Evolutionary conservation across 2,797 vertebrate genomes (phyloP), one percentile per base, ranked within the genome.

Genomic region (Myotis findleyi): DNA sequence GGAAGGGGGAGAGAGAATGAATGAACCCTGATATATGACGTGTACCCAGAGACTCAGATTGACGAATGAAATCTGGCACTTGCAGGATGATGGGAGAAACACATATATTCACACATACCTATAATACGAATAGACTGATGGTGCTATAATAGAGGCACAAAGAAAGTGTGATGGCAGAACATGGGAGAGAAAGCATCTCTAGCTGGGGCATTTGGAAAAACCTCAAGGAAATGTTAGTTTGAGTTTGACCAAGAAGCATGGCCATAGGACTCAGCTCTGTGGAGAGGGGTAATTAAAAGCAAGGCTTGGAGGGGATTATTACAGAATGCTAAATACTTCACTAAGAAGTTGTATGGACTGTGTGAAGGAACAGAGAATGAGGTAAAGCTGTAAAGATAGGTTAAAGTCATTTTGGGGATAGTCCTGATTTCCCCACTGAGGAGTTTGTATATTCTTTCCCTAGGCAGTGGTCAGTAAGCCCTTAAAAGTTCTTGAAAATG

Each of bases 401-500:
- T 11, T 30, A 27, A 44, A 27, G 30, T 77, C 55, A 30, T 38
- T 59, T 49, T 57, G 27, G 25, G 38, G 27, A 89, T 4, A 5
- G 13, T n/a, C 20, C 68, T 62, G n/a, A 49, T 53, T 89, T 18
- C 72, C 33, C 33, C 68, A 17, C 36, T 55, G 51, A 49, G 36
- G 18, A 81, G 8, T 77, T 21, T 69, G 5, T 7, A 16, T 55
- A 36, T 71, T 16, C 18, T 84, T 69, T 59, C 14, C 57, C 8
- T 83, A 41, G 62, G 6, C 18, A 73, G 25, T 91, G 71, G 44
- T 33, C 38, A 66, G 49, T 33, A 51, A 47, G 17, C 23, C 44
- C 47, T 18, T 62, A 72, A 89, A 87, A 49, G 27, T 88, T 83
- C 53, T 75, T 83, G 62, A 62, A 91, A 82, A 91, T 85, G 13